Conservation (phyloP, 92 coral and sea anemone species). For the Plumapathes pennacea region DNA sequence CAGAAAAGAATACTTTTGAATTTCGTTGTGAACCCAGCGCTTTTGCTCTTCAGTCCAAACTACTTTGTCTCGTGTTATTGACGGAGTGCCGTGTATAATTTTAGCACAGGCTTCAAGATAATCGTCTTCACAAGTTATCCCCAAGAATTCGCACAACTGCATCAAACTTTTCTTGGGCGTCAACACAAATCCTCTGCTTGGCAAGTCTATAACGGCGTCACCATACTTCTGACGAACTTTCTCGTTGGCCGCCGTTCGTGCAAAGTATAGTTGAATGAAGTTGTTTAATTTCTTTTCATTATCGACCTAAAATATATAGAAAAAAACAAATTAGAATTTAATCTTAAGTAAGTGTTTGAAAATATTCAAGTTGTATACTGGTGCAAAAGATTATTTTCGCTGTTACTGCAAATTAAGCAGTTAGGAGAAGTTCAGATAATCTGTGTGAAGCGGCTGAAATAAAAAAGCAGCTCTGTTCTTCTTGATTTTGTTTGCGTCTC, state of each 20-base stretch:
- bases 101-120: slow-evolving; percentile 19
- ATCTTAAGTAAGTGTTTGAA: too few species aligned
- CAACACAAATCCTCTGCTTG: slow-evolving; percentile 15
- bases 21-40: background rate
- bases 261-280: background rate
- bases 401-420: background rate
- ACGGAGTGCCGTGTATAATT: slow-evolving; percentile 16
- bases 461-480: too few species aligned
- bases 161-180: slow-evolving; percentile 6
- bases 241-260: slow-evolving; percentile 3
- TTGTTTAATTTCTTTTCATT: slow-evolving; percentile 1
- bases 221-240: slow-evolving; percentile 1
- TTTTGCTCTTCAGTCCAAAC: slow-evolving; percentile 5
- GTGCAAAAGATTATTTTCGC: background rate
- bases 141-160: slow-evolving; percentile 15
- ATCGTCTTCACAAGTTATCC: slow-evolving; percentile 3
- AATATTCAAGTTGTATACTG: background rate
- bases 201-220: slow-evolving; percentile 8
- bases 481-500: too few species aligned
- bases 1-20: slow-evolving; percentile 2
- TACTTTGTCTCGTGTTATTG: slow-evolving; percentile 19
- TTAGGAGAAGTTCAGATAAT: too few species aligned
- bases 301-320: slow-evolving; percentile 1
- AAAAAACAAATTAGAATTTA: background rate
- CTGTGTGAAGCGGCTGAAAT: background rate